Conservation (phyloP, 2,888 invertebrate genomes). For the Heliconius ethilla region DNA sequence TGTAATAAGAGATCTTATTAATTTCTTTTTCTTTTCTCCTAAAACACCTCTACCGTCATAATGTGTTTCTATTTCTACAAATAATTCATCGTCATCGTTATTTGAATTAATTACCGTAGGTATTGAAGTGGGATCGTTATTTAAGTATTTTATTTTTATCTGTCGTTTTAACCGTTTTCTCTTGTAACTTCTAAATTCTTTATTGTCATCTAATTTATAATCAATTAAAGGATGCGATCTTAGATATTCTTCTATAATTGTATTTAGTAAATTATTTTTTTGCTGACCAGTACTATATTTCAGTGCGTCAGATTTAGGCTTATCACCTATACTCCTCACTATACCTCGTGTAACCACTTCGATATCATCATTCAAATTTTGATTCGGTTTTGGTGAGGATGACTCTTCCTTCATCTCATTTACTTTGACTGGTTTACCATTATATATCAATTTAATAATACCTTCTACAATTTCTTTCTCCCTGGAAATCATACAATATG, state of each 20-base stretch:
- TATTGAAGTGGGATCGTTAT: slow-evolving; percentile 45
- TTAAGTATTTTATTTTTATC: slow-evolving; percentile 58
- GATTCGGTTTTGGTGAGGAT: slow-evolving; percentile 20
- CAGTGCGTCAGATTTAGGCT: not conserved
- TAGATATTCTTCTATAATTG: slow-evolving; percentile 42
- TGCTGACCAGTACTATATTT: slow-evolving; percentile 25
- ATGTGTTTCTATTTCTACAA: slow-evolving; percentile 76
- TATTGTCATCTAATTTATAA: slow-evolving; percentile 28
- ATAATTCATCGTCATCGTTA: slow-evolving; percentile 66
- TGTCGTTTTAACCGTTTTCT: slow-evolving; percentile 63
- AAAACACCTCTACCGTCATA: slow-evolving; percentile 68
- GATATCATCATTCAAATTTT: slow-evolving; percentile 18
- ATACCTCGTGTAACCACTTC: slow-evolving; percentile 22
- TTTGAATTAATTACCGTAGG: slow-evolving; percentile 44
- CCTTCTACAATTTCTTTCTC: slow-evolving; percentile 59
- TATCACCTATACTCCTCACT: slow-evolving; percentile 6
- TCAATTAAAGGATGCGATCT: slow-evolving; percentile 32
- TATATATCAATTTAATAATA: slow-evolving; percentile 62
- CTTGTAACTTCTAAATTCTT: slow-evolving; percentile 32
- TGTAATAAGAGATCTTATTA: slow-evolving; percentile 63
- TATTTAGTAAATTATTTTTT: slow-evolving; percentile 38
- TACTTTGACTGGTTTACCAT: slow-evolving; percentile 62
- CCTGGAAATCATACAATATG: slow-evolving; percentile 48
- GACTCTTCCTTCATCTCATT: slow-evolving; percentile 45
- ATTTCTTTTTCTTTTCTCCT: slow-evolving; percentile 68